Base-by-base conservation (phyloP, 2,797 vertebrate species). In the Parambassis ranga region DNA sequence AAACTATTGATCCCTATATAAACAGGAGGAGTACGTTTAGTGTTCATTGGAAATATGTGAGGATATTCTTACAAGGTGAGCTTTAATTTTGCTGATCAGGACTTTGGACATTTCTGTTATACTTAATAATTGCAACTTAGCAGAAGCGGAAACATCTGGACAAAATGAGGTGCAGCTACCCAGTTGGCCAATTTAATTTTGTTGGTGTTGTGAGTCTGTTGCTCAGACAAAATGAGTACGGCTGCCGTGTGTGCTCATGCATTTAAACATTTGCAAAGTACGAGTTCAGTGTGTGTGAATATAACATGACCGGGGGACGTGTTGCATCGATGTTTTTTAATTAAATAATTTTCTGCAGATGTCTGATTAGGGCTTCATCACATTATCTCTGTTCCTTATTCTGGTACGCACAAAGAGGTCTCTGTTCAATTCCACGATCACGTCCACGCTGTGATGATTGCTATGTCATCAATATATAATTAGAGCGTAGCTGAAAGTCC, bases 391-490 rank as follows among this genome's bases (percentile, higher is more conserved):
- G 23, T 20, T 57, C 23, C 13, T 22, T 8, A 1, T 32, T 35
- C 7, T 27, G 3, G 10, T 35, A 14, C 20, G 38, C 43, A 37
- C 22, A 36, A 22, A 37, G 31, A 27, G 20, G 14, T 33, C 43
- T 65, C 50, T 23, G 15, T 61, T 41, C 36, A 60, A 4, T 56
- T 56, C 35, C 62, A 13, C 58, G 60, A 66, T 70, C 53, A 42
- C 1, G 2, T 44, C 41, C 47, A 44, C n/a, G 66, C 67, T 68
- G 35, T 51, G 62, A 83, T 81, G 74, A 84, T 78, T 87, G 80
- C 87, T 32, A 53, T 71, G 70, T 84, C 85, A 88, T 89, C 85
- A 86, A 76, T 85, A 75, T 79, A 68, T 86, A 88, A 88, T 89
- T 84, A 73, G 67, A 77, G 71, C 6, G 8, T 30, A 51, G 69